Evolutionary conservation across 2,113 vertebrate genomes (phyloP).

Genomic region (Aythya baeri): DNA sequence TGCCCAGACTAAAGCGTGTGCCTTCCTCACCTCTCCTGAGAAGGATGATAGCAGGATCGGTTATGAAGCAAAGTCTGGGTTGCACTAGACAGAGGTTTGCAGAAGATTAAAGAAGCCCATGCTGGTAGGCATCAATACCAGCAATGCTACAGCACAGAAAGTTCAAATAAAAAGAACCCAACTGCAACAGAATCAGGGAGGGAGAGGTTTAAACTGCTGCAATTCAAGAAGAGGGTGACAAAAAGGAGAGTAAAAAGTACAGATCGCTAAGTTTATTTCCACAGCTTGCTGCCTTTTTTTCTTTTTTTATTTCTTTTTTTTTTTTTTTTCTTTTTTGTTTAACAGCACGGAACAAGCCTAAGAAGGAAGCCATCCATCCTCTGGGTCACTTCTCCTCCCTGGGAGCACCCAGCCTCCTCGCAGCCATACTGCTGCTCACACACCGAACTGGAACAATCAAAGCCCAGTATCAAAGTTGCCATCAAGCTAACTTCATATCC

Average conservation of each 20-base stretch:
- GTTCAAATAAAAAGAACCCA: background rate
- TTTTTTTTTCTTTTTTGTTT: background rate
- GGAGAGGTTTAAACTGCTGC: background rate
- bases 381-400: background rate
- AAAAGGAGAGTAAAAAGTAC: background rate
- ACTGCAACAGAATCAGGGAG: background rate
- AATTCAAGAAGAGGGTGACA: background rate
- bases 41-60: background rate
- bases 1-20: accelerated
- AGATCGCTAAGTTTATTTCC: background rate
- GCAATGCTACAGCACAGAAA: accelerated
- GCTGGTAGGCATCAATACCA: accelerated
- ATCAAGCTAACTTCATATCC: background rate
- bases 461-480: background rate
- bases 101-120: background rate
- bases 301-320: background rate
- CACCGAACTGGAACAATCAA: no score
- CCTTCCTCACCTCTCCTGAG: no score
- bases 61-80: background rate
- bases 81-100: background rate
- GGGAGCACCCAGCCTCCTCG: background rate
- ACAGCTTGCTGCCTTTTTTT: background rate
- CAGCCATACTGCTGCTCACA: background rate
- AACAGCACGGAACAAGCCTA: accelerated
- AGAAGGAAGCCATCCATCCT: background rate